Evolutionary conservation across 1,140 invertebrate species (phyloP).

Genomic region (Dysdera silvatica): DNA sequence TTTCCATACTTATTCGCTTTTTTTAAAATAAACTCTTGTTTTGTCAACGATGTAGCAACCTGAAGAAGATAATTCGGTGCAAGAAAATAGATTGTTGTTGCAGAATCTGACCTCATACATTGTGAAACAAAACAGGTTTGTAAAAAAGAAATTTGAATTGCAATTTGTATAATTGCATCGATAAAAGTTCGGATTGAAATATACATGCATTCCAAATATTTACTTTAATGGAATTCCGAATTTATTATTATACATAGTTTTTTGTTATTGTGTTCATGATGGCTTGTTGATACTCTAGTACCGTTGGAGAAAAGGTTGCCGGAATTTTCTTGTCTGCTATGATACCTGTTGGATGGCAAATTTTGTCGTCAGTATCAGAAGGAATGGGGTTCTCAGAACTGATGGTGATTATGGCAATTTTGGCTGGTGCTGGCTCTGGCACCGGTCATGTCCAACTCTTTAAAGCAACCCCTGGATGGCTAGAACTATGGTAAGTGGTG

Average conservation of each 20-base stretch:
- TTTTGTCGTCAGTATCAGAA: constrained; percentile 58
- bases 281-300: constrained; percentile 34
- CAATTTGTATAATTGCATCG: neutral
- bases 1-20: neutral
- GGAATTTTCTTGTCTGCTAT: constrained; percentile 64
- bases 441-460: constrained; percentile 72
- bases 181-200: neutral
- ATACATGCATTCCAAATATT: no score
- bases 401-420: constrained; percentile 64
- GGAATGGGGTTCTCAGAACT: constrained; percentile 68
- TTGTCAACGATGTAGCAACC: constrained; percentile 1
- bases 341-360: constrained; percentile 61
- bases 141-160: neutral
- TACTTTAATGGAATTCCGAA: no score
- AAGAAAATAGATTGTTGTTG: constrained; percentile 64
- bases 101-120: constrained; percentile 64
- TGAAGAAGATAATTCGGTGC: constrained; percentile 41
- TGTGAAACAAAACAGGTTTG: constrained; percentile 59
- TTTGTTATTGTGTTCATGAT: no score
- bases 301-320: constrained; percentile 58
- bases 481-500: constrained; percentile 51
- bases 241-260: no score
- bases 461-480: constrained; percentile 67
- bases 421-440: constrained; percentile 67
- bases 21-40: neutral